Evolutionary conservation across 2,113 vertebrate species (phyloP).

Genomic region (Callocephalon fimbriatum): DNA sequence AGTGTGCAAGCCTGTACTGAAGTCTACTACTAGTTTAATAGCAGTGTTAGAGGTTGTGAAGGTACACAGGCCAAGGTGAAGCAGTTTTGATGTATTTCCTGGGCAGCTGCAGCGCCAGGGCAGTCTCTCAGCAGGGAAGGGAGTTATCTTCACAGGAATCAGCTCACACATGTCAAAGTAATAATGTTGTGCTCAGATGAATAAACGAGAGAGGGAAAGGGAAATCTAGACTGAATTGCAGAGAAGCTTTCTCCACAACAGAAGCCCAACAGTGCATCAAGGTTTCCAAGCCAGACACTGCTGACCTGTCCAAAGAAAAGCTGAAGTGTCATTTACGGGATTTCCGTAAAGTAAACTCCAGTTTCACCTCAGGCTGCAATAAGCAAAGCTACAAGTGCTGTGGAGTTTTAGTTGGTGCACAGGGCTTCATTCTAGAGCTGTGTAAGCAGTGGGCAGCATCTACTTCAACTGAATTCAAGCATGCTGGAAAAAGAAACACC

Average conservation of each 20-base stretch:
- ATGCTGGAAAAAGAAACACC: neutral
- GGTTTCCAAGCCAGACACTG: neutral
- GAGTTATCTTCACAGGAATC: neutral
- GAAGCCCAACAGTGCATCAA: neutral
- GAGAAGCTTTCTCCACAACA: neutral
- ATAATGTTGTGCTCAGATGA: neutral
- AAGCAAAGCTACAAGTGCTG: neutral
- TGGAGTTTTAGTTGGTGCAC: neutral
- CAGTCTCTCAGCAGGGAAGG: neutral
- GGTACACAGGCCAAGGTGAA: neutral
- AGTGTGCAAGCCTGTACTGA: neutral
- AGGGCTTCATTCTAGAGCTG: neutral
- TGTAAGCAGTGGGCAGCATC: neutral
- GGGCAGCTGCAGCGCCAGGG: neutral
- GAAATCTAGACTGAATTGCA: neutral
- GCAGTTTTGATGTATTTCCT: neutral
- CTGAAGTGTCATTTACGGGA: neutral
- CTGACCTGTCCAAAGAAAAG: neutral
- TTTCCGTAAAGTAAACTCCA: neutral
- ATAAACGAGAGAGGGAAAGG: neutral
- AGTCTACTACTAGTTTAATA: neutral
- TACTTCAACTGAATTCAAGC: neutral
- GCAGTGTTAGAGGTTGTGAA: rapidly evolving
- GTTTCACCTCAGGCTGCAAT: neutral
- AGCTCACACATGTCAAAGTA: neutral